Conservation (phyloP, 37 sponge, comb jelly and placozoan genomes). For the Amphimedon queenslandica region DNA sequence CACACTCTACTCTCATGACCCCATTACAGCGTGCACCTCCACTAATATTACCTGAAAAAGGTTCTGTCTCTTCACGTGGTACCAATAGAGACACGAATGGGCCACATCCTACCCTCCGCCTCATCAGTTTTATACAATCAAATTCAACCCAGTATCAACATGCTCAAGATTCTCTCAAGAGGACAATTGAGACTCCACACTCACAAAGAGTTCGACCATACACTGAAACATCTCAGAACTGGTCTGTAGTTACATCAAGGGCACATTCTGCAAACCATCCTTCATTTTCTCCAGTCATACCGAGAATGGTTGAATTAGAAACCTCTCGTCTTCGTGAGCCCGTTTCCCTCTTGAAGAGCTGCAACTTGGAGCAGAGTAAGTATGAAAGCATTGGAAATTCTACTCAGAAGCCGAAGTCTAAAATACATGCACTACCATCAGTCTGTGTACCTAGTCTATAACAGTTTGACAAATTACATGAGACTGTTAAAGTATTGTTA, state of each 20-base stretch:
- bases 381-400: too few species aligned
- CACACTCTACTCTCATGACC: conserved; percentile 5
- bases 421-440: too few species aligned
- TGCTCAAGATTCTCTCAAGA: background rate
- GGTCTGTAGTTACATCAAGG: conserved; percentile 7
- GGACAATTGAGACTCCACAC: background rate
- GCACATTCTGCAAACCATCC: conserved; percentile 1
- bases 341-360: too few species aligned
- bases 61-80: background rate
- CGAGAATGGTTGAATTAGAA: conserved; percentile 30
- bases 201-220: background rate
- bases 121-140: background rate
- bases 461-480: too few species aligned
- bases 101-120: conserved; percentile 7
- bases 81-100: background rate
- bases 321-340: conserved; percentile 1
- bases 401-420: too few species aligned
- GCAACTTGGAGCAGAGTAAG: too few species aligned
- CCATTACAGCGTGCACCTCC: conserved; percentile 4
- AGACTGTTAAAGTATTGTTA: too few species aligned
- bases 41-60: too few species aligned
- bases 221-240: background rate
- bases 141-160: background rate
- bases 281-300: background rate
- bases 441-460: too few species aligned